Evolutionary conservation across 2,113 vertebrate genomes (phyloP).

Genomic region (Bettongia penicillata): DNA sequence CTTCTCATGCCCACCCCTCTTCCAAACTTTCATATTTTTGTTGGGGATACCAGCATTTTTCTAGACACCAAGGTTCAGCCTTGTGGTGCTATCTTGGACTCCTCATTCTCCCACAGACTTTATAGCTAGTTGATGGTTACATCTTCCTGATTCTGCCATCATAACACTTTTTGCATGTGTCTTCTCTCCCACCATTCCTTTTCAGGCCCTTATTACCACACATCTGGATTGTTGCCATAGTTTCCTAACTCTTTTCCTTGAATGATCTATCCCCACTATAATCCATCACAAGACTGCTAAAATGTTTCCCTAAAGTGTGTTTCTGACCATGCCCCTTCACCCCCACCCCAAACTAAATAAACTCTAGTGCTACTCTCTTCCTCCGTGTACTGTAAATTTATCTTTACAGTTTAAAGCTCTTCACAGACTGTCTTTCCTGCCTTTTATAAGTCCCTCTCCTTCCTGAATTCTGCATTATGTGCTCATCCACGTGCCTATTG

Average conservation of each 20-base stretch:
- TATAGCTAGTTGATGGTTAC: neutral
- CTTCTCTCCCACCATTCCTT: neutral
- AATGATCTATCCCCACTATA: neutral
- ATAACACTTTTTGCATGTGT: neutral
- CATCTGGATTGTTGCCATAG: neutral
- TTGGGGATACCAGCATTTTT: neutral
- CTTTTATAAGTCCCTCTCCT: neutral
- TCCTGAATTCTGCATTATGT: neutral
- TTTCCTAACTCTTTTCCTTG: neutral
- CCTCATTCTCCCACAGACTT: neutral
- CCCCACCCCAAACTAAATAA: neutral
- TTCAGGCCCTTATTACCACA: neutral
- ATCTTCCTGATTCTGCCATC: neutral
- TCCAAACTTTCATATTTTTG: neutral
- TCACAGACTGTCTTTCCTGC: neutral
- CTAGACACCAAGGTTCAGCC: neutral
- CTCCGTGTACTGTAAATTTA: neutral
- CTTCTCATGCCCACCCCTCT: neutral
- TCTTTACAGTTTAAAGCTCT: neutral
- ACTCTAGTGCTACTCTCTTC: neutral
- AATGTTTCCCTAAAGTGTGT: neutral
- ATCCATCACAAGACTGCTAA: neutral
- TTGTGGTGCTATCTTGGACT: neutral
- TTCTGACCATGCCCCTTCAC: neutral
- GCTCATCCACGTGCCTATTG: neutral